A percentile compares a stretch with the other conserved stretches of the same genome.
phyloP scores from a whole-genome alignment of 2,888 invertebrate genomes.

The Ophonus ardosiacus region DNA sequence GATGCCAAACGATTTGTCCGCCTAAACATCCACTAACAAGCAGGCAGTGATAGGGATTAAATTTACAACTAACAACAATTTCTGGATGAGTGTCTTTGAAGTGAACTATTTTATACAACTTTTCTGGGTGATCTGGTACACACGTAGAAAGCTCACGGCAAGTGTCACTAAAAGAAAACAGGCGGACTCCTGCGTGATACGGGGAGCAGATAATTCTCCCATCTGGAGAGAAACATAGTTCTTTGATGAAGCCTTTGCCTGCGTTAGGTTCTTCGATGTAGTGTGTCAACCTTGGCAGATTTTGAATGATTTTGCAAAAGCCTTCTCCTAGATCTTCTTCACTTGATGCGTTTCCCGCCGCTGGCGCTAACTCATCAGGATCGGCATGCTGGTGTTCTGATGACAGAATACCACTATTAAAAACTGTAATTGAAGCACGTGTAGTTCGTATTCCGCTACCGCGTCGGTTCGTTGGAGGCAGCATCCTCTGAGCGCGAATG shows the following conservation, averaged over 20 bases:
- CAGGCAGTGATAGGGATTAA: constrained; percentile 91
- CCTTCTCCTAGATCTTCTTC: constrained; percentile 67
- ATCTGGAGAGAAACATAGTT: constrained; percentile 92
- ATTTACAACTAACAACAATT: constrained; percentile 92
- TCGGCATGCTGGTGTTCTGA: constrained; percentile 69
- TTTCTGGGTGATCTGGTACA: constrained; percentile 76
- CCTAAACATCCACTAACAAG: constrained; percentile 94
- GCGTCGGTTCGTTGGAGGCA: constrained; percentile 35
- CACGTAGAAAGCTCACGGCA: constrained; percentile 89
- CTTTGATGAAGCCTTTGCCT: constrained; percentile 95
- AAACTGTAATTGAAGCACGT: constrained; percentile 73
- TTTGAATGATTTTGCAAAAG: constrained; percentile 80
- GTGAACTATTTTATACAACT: constrained; percentile 83
- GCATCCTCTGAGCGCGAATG: constrained; percentile 68
- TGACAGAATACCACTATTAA: constrained; percentile 73
- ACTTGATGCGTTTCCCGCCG: constrained; percentile 53
- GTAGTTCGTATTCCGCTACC: constrained; percentile 60
- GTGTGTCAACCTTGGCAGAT: constrained; percentile 88
- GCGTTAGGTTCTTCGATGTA: constrained; percentile 92
- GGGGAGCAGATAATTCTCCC: constrained; percentile 95
- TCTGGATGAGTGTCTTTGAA: constrained; percentile 87
- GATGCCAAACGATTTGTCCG: constrained; percentile 94
- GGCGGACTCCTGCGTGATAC: constrained; percentile 90
- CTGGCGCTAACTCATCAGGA: constrained; percentile 62
- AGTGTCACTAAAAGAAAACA: constrained; percentile 86